phyloP scores from a whole-genome alignment of 1,140 invertebrate species.

The Rhyacophila brunnea region DNA sequence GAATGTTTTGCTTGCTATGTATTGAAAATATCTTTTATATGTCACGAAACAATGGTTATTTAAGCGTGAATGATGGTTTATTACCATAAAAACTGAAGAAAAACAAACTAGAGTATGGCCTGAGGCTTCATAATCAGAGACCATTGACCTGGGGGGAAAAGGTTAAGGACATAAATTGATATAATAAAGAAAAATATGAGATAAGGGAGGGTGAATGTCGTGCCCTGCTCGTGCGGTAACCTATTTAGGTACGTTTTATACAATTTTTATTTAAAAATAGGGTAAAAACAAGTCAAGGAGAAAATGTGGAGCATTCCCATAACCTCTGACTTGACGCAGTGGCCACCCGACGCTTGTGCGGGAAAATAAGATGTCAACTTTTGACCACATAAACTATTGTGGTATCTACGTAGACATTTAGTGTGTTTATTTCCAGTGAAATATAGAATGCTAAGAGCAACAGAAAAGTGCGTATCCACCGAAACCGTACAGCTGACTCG shows the following conservation, averaged over 20 bases:
- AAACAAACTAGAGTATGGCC: conserved; percentile 10
- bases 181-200: not conserved
- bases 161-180: conserved; percentile 20
- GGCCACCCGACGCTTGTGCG: not conserved
- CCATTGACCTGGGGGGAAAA: conserved; percentile 23
- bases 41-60: not conserved
- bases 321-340: conserved; percentile 14
- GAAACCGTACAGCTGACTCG: conserved; percentile 25
- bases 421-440: conserved; percentile 11
- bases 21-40: not conserved
- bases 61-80: not conserved
- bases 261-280: conserved; percentile 10
- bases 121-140: conserved; percentile 15
- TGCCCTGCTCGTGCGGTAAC: not conserved
- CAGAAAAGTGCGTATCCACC: conserved; percentile 19
- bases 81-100: not conserved
- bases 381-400: not conserved
- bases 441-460: conserved; percentile 11
- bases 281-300: conserved; percentile 7
- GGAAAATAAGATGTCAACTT: not conserved
- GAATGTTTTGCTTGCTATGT: not conserved
- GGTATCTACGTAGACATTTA: conserved; percentile 2
- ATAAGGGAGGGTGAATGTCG: not conserved
- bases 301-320: conserved; percentile 19
- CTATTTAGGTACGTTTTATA: not conserved